Base-by-base conservation (phyloP, 2,797 vertebrate species). In the Triplophysa yarkandensis region DNA sequence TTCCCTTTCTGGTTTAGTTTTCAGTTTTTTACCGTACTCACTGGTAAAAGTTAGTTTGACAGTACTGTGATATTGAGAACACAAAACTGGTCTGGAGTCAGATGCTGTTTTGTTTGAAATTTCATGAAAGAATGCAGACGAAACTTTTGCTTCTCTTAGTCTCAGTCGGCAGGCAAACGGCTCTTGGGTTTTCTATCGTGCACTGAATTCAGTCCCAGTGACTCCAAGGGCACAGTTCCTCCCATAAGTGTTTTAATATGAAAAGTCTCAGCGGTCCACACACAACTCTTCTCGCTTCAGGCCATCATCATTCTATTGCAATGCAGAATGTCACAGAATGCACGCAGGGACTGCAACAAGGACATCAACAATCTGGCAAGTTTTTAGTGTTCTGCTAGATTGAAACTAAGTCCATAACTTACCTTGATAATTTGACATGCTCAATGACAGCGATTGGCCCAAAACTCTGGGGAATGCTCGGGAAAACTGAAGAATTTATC, bases 151-250 rank as follows among this genome's bases (percentile, higher is more conserved):
- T 55, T 16, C 23, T 17, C 8, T 25, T 34, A 23, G 21, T 5
- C 36, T 68, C 21, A 28, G 50, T 32, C 14, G 25, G 25, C 43
- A 70, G 19, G 36, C 50, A 52, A 50, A 4, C n/a, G 23, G 16
- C 28, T 48, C 68, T 25, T 34, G 41, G 55, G 27, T 48, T 61
- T 48, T 71, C 43, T 25, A 4, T 61, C 46, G 36, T 61, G 43
- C 68, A n/a, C 57, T 71, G 48, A 61, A 74, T 54, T 54, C 48
- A 30, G 13, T 65, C 62, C 14, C 1, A 19, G 23, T 65, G 48
- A 74, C 50, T 74, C 52, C 60, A 74, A 65, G 34, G 61, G 65
- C 46, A 65, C 23, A 6, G n/a, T 46, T n/a, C 23, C 55, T 61
- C 55, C 68, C 43, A 48, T 48, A 48, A 48, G 55, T n/a, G 55